These are phyloP conservation scores for Temnothorax longispinosus DNA, from an alignment of 1,140 invertebrate species.

Conservation along the genomic window DNA sequence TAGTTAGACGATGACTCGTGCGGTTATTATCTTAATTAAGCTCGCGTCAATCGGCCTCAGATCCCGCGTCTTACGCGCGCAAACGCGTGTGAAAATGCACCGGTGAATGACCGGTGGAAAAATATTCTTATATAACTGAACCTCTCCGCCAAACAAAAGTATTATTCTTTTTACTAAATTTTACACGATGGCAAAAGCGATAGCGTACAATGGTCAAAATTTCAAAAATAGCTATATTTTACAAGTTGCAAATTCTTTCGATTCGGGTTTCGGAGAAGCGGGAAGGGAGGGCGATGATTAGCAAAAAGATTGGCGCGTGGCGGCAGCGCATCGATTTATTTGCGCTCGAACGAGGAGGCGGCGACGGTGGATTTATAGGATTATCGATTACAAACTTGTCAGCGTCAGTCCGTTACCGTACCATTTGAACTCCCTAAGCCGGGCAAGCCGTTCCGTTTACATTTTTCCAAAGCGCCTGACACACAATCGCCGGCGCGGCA, in stretches of 20 bases:
- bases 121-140: background rate
- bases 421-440: conserved; percentile 37
- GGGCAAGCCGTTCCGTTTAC: conserved; percentile 21
- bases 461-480: conserved; percentile 41
- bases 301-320: conserved; percentile 26
- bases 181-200: background rate
- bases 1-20: conserved; percentile 47
- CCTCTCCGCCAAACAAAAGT: no score
- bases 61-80: background rate
- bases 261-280: background rate
- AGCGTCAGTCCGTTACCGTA: conserved; percentile 46
- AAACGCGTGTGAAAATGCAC: background rate
- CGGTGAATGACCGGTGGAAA: background rate
- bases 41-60: conserved; percentile 3
- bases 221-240: background rate
- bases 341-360: conserved; percentile 16
- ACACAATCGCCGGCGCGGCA: conserved; percentile 15
- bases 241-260: background rate
- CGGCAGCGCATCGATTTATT: conserved; percentile 45
- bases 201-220: background rate
- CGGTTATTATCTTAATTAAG: conserved; percentile 42
- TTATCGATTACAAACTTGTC: conserved; percentile 57
- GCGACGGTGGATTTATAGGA: conserved; percentile 50
- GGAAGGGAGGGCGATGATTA: conserved; percentile 4
- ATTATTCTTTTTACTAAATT: background rate